phyloP scores from a whole-genome alignment of 2,113 vertebrate genomes.

The Barnardius zonarius region DNA sequence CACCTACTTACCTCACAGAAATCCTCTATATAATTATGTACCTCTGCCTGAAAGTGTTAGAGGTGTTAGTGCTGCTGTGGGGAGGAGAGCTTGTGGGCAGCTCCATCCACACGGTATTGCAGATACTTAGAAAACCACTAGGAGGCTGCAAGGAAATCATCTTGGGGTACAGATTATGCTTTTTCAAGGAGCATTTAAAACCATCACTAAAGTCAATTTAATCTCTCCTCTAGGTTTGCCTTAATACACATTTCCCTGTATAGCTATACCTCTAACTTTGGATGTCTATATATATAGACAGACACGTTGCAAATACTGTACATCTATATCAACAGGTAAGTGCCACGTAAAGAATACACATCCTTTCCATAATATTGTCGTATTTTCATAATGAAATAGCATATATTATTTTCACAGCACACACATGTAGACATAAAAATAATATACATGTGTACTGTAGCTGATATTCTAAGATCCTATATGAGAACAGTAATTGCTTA shows the following conservation, averaged over 20 bases:
- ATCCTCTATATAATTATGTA: neutral
- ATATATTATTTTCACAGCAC: neutral
- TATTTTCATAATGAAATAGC: neutral
- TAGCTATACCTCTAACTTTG: neutral
- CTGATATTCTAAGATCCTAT: neutral
- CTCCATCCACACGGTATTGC: neutral
- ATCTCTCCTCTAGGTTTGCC: neutral
- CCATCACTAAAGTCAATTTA: neutral
- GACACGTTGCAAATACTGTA: neutral
- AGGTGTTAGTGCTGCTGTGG: neutral
- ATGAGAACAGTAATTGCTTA: neutral
- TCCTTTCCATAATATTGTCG: neutral
- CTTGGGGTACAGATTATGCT: neutral
- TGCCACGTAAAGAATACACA: neutral
- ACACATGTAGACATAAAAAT: neutral
- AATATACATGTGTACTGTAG: neutral
- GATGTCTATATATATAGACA: neutral
- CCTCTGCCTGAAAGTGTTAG: neutral
- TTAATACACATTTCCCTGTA: neutral
- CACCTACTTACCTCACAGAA: neutral
- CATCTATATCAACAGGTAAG: neutral
- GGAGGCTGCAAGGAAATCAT: constrained; percentile 28
- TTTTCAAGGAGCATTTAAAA: constrained; percentile 22
- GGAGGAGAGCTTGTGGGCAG: constrained; percentile 20
- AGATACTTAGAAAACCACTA: constrained; percentile 32